Evolutionary conservation across 2,888 invertebrate genomes (phyloP).

Genomic region (Lypha dubia): DNA sequence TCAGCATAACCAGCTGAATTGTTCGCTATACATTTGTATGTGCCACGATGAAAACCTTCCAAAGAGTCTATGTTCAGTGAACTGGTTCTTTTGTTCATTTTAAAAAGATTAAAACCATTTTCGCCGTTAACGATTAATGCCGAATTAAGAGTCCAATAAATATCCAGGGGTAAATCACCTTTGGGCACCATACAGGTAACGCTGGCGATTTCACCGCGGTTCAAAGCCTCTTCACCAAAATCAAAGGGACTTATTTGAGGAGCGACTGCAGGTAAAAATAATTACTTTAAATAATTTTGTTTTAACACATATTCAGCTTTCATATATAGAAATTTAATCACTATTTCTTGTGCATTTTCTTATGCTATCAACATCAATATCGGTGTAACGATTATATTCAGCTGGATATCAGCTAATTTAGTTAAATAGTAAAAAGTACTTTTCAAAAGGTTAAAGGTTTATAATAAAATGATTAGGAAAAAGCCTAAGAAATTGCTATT

Average conservation of each 20-base stretch:
- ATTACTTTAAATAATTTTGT: neutral
- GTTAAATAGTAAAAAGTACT: too few relatives aligned
- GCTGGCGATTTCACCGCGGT: slow-evolving; percentile 89
- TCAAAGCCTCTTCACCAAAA: slow-evolving; percentile 83
- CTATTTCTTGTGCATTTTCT: too few relatives aligned
- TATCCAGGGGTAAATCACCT: slow-evolving; percentile 90
- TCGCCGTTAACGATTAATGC: slow-evolving; percentile 83
- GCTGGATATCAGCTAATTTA: too few relatives aligned
- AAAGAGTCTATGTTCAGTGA: slow-evolving; percentile 86
- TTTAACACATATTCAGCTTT: too few relatives aligned
- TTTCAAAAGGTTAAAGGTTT: too few relatives aligned
- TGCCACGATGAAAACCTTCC: slow-evolving; percentile 88
- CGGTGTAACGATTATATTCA: too few relatives aligned
- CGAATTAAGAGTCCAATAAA: slow-evolving; percentile 87
- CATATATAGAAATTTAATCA: too few relatives aligned
- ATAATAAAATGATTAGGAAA: too few relatives aligned
- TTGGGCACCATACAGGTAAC: slow-evolving; percentile 88
- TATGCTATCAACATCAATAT: too few relatives aligned
- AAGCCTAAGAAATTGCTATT: too few relatives aligned
- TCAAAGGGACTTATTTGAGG: slow-evolving; percentile 83
- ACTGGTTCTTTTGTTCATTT: slow-evolving; percentile 82
- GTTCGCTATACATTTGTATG: slow-evolving; percentile 90
- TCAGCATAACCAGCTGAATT: slow-evolving; percentile 89
- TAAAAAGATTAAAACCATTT: slow-evolving; percentile 83
- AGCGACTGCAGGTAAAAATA: slow-evolving; percentile 83